phyloP scores from a whole-genome alignment of 2,797 vertebrate species.

The Bucorvus abyssinicus region DNA sequence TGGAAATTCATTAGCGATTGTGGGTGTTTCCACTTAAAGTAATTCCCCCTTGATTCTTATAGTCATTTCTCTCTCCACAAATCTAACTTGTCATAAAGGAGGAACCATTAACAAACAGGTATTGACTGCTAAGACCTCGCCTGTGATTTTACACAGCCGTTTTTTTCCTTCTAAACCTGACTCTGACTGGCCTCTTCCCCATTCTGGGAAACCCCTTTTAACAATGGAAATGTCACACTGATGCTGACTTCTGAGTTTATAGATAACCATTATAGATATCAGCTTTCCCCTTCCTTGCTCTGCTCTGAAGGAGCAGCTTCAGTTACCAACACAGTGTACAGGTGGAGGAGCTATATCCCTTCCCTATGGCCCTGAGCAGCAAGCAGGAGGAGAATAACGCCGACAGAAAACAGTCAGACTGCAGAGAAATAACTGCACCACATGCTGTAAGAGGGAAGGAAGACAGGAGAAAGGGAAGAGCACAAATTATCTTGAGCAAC shows the following conservation, averaged over 20 bases:
- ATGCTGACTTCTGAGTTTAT: not conserved
- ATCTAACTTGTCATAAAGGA: not conserved
- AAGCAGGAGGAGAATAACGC: not conserved
- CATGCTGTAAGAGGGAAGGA: not conserved
- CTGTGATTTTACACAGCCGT: not conserved
- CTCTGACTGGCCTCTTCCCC: not conserved
- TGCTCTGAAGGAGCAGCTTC: not conserved
- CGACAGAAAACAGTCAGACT: not conserved
- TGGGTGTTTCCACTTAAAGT: not conserved
- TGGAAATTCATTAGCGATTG: not conserved
- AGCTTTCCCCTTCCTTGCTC: not conserved
- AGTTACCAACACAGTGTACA: fast-evolving
- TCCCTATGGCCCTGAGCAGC: not conserved
- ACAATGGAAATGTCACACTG: not conserved
- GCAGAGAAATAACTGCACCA: not conserved
- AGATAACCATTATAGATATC: not conserved
- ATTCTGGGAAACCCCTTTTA: not conserved
- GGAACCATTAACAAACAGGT: not conserved
- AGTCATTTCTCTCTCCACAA: not conserved
- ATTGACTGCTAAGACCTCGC: not conserved
- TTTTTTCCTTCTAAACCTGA: not conserved
- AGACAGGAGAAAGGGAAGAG: not conserved
- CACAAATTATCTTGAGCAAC: not conserved
- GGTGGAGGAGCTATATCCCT: not conserved
- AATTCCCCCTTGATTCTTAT: not conserved